Percentiles rank a stretch among this genome's conserved stretches.
phyloP scores from a whole-genome alignment of 2,113 vertebrate genomes.

The Catagonus wagneri region DNA sequence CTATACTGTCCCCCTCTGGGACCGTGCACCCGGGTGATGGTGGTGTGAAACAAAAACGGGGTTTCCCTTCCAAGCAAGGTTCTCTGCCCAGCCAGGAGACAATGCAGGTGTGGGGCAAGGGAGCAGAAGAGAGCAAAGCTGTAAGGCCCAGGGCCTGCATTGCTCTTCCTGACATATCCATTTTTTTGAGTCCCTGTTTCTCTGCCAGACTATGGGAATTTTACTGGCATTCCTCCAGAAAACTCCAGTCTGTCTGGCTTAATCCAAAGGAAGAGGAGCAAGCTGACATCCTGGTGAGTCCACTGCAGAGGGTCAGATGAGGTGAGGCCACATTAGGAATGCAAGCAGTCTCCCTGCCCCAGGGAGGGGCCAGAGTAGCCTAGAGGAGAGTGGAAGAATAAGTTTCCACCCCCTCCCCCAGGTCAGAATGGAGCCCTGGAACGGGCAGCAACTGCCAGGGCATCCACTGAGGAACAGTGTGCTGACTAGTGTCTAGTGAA shows the following conservation, averaged over 20 bases:
- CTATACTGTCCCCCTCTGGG: not conserved
- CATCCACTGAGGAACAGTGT: not conserved
- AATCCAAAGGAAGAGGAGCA: not conserved
- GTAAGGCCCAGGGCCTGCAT: not conserved
- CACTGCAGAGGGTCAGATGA: not conserved
- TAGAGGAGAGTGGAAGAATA: not conserved
- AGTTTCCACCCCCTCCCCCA: not conserved
- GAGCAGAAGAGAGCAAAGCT: not conserved
- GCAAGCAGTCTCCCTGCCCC: not conserved
- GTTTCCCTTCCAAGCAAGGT: constrained; percentile 36
- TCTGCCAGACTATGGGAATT: not conserved
- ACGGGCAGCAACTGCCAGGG: not conserved
- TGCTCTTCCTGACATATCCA: not conserved
- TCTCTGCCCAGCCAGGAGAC: not conserved
- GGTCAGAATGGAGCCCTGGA: not conserved
- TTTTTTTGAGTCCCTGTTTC: constrained; percentile 12
- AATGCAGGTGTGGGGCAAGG: not conserved
- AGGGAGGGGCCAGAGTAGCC: not conserved
- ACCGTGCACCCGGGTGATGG: not conserved
- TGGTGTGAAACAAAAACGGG: not conserved
- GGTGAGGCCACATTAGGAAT: not conserved
- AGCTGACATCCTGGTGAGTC: not conserved
- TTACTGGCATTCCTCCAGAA: constrained; percentile 40
- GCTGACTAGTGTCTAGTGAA: not conserved
- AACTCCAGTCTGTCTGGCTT: not conserved